Evolutionary conservation across 2,888 invertebrate genomes (phyloP).

Genomic region (Tenthredo distinguenda): DNA sequence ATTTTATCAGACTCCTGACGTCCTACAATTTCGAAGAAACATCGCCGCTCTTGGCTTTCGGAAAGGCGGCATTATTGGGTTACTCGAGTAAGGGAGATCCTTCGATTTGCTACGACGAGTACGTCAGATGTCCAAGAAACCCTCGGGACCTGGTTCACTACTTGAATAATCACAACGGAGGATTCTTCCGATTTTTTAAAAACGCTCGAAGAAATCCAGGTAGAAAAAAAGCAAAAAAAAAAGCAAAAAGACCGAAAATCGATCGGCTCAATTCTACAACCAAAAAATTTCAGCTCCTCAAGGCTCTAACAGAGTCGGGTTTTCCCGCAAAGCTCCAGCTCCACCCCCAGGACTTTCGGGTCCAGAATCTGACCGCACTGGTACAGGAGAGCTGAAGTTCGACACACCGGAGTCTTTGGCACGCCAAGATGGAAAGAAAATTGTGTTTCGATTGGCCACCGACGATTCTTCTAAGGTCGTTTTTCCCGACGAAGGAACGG

Average conservation of each 20-base stretch:
- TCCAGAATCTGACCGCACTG: slow-evolving; percentile 77
- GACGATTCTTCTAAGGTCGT: slow-evolving; percentile 54
- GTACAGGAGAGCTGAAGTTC: slow-evolving; percentile 79
- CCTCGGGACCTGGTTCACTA: slow-evolving; percentile 87
- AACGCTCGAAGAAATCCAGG: slow-evolving; percentile 44
- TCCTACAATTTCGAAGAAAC: slow-evolving; percentile 80
- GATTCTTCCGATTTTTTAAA: slow-evolving; percentile 89
- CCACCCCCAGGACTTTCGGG: slow-evolving; percentile 53
- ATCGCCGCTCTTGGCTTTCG: slow-evolving; percentile 87
- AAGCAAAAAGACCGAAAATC: not conserved
- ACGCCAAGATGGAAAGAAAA: slow-evolving; percentile 52
- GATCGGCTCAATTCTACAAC: not conserved
- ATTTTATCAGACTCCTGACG: slow-evolving; percentile 80
- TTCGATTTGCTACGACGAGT: slow-evolving; percentile 83
- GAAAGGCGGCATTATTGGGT: slow-evolving; percentile 88
- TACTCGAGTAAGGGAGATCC: slow-evolving; percentile 84
- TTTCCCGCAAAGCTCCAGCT: slow-evolving; percentile 51
- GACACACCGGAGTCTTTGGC: slow-evolving; percentile 63
- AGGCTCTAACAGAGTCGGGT: slow-evolving; percentile 52
- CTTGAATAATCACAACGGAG: slow-evolving; percentile 92
- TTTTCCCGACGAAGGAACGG: slow-evolving; percentile 56
- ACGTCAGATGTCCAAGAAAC: slow-evolving; percentile 87
- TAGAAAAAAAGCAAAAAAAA: not conserved
- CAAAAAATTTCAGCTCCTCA: not conserved
- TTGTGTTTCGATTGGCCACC: not conserved